Conservation (phyloP, 64 coral and sea anemone species). For the Montipora sp. region DNA sequence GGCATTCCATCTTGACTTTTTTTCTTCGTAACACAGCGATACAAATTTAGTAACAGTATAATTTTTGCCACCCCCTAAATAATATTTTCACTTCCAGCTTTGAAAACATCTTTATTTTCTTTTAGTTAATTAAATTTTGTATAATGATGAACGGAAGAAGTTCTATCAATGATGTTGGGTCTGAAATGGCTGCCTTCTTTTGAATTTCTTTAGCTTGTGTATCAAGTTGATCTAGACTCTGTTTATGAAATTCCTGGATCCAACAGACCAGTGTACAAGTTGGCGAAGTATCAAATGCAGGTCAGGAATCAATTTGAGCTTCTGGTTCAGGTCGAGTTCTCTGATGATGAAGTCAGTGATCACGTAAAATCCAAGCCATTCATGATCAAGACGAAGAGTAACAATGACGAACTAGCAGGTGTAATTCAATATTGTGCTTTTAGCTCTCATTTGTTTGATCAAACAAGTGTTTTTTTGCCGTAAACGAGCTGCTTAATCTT, state of each 20-base stretch:
- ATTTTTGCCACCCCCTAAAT: too few species aligned
- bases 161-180: too few species aligned
- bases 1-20: too few species aligned
- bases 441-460: too few species aligned
- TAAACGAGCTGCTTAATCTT: too few species aligned
- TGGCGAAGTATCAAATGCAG: conserved; percentile 84
- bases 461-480: too few species aligned
- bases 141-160: too few species aligned
- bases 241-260: conserved; percentile 69
- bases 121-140: too few species aligned
- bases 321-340: conserved; percentile 61
- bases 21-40: too few species aligned
- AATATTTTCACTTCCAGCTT: too few species aligned
- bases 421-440: background rate
- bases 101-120: too few species aligned
- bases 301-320: conserved; percentile 88
- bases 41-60: too few species aligned
- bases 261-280: conserved; percentile 82
- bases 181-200: background rate
- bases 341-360: conserved; percentile 55
- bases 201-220: background rate
- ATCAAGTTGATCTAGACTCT: conserved; percentile 82
- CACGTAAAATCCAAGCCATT: conserved; percentile 76
- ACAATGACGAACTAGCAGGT: conserved; percentile 65
- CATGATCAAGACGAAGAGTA: conserved; percentile 73